These are phyloP conservation scores for Vulpes vulpes DNA, from an alignment of 2,113 vertebrate genomes.

Conservation along the genomic window DNA sequence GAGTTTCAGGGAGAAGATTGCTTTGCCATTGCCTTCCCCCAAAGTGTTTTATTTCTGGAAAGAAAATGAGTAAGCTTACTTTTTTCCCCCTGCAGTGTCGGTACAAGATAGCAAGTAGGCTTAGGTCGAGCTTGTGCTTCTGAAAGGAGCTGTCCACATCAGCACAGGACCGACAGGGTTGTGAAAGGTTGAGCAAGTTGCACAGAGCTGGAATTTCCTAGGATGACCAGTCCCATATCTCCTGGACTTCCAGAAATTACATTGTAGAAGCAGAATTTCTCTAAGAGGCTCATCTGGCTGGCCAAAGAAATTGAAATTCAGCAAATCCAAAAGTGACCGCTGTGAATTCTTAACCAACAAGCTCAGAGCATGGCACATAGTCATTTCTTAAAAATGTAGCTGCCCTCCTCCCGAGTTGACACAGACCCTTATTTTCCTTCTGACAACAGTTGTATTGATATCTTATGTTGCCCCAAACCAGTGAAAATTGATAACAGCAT, in stretches of 20 bases:
- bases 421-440: neutral
- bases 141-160: constrained; percentile 46
- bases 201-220: neutral
- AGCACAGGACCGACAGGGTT: neutral
- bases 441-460: neutral
- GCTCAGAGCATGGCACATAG: neutral
- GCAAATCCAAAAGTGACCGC: neutral
- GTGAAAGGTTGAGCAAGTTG: neutral
- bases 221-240: neutral
- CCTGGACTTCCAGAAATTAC: neutral
- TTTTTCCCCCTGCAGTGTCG: neutral
- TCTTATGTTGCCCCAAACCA: neutral
- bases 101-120: neutral
- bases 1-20: neutral
- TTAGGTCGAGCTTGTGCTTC: neutral
- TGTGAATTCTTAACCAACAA: neutral
- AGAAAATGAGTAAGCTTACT: neutral
- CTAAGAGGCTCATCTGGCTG: neutral
- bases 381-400: neutral
- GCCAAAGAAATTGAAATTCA: constrained; percentile 16
- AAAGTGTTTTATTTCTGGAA: neutral
- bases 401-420: neutral
- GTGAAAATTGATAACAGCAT: neutral
- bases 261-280: constrained; percentile 24
- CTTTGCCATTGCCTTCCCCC: neutral